Percentiles rank a stretch among this genome's conserved stretches.
Evolutionary conservation across 2,113 vertebrate species (phyloP).

Genomic region (Telmatochromis sp.): DNA sequence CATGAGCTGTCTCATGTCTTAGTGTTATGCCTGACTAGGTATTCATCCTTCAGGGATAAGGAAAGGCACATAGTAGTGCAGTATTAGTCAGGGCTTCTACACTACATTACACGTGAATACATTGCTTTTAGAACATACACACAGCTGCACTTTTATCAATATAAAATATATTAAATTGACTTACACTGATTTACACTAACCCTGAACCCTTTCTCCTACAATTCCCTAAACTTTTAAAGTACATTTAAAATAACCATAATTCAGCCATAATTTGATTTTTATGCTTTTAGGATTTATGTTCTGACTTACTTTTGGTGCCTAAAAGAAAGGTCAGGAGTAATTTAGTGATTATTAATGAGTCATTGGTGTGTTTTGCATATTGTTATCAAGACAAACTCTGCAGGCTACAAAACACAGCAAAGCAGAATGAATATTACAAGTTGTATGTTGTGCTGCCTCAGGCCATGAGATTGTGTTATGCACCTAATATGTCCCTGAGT

Average conservation of each 20-base stretch:
- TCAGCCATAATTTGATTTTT: background rate
- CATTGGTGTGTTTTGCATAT: conserved; percentile 31
- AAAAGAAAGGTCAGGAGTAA: background rate
- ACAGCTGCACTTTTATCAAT: background rate
- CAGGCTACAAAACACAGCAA: conserved; percentile 45
- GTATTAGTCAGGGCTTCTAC: background rate
- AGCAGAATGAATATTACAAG: background rate
- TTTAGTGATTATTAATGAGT: background rate
- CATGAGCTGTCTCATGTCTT: conserved; percentile 11
- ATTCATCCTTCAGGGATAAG: conserved; percentile 38
- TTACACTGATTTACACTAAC: background rate
- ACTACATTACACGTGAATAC: background rate
- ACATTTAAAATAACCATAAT: background rate
- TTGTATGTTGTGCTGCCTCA: conserved; percentile 31
- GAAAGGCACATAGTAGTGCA: background rate
- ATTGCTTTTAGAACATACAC: background rate
- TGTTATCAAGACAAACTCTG: conserved; percentile 34
- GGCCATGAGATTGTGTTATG: conserved; percentile 3
- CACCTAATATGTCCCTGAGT: conserved; percentile 37
- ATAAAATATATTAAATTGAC: background rate
- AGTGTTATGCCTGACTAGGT: conserved; percentile 38
- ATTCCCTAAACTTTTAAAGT: background rate
- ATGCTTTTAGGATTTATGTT: background rate
- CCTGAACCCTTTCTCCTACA: background rate
- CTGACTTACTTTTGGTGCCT: background rate